Evolutionary conservation across 2,797 vertebrate genomes (phyloP).

Genomic region (Thamnophis elegans): DNA sequence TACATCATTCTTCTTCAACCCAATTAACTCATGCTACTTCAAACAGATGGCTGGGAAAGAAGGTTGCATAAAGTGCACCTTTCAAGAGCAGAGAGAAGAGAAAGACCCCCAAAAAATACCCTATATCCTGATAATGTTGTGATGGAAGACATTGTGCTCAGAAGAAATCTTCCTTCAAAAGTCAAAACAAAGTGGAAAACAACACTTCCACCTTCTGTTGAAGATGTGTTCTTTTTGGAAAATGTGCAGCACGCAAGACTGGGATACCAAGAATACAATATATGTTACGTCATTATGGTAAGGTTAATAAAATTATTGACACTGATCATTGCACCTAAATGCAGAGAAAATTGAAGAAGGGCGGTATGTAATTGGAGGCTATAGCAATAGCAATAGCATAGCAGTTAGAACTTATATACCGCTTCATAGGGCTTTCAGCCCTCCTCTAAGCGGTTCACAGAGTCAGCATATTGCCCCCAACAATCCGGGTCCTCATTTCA

Average conservation of each 20-base stretch:
- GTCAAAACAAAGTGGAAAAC: not conserved
- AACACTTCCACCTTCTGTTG: not conserved
- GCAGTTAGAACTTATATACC: no score
- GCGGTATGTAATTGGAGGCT: not conserved
- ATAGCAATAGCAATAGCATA: no score
- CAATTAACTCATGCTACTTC: not conserved
- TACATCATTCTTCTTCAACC: slow-evolving; percentile 40
- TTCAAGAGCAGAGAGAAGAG: not conserved
- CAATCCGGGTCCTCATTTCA: no score
- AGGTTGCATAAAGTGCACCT: not conserved
- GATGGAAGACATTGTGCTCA: not conserved
- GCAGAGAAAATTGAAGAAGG: not conserved
- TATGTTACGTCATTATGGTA: not conserved
- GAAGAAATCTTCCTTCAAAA: not conserved
- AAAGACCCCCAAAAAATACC: not conserved
- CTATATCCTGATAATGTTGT: not conserved
- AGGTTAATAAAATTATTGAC: not conserved
- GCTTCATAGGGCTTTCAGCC: no score
- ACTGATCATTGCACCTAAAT: not conserved
- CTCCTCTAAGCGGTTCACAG: no score
- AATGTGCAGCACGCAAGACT: not conserved
- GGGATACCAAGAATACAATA: not conserved
- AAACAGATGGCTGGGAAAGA: not conserved
- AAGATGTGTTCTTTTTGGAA: not conserved
- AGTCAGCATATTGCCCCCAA: no score